phyloP scores from a whole-genome alignment of 1,140 invertebrate species.

The Scaptomyza graminum region DNA sequence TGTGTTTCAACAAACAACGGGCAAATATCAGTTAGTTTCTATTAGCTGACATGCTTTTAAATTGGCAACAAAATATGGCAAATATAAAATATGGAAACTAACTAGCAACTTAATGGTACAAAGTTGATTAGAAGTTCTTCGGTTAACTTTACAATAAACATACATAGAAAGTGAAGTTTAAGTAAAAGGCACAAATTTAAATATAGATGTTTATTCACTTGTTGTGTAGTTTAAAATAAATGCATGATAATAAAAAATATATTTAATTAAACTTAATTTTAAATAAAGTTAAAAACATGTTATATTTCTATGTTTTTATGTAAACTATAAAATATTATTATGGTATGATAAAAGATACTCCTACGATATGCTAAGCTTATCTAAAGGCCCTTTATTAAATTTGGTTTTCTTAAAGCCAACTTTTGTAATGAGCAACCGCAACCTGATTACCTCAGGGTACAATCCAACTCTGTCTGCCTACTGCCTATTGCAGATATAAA shows the following conservation, averaged over 20 bases:
- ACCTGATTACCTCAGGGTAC: constrained; percentile 9
- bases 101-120: not conserved
- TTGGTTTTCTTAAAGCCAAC: not conserved
- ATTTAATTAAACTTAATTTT: no score
- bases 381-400: not conserved
- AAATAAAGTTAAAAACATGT: not conserved
- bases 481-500: constrained; percentile 4
- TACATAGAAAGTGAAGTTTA: not conserved
- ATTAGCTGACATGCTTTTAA: constrained; percentile 66
- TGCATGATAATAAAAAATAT: no score
- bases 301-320: not conserved
- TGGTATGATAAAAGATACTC: not conserved
- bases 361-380: not conserved
- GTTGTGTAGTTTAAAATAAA: no score
- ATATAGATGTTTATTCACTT: not conserved
- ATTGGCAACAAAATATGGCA: not conserved
- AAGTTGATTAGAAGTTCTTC: not conserved
- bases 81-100: not conserved
- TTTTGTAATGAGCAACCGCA: constrained; percentile 23
- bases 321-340: not conserved
- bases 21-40: constrained; percentile 53
- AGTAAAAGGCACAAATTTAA: not conserved
- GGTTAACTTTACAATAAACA: not conserved
- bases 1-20: not conserved
- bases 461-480: constrained; percentile 1